A percentile compares a stretch with the other conserved stretches of the same genome.
Conservation (phyloP, 1,140 invertebrate species). For the Sitophilus oryzae region DNA sequence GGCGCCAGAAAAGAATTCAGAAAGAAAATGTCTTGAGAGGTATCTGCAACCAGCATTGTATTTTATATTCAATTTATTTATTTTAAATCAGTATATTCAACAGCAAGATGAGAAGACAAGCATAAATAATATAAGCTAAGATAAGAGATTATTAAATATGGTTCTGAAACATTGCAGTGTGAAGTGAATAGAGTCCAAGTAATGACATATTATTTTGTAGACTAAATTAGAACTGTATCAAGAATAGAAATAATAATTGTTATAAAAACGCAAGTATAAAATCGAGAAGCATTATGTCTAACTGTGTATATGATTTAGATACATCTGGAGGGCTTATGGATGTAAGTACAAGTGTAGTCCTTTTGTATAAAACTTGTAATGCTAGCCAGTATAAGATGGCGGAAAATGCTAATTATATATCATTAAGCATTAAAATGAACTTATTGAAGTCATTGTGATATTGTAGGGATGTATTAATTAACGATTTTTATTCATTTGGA, state of each 20-base stretch:
- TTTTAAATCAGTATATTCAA: background rate
- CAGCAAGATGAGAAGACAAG: too few relatives aligned
- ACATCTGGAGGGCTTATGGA: constrained; percentile 62
- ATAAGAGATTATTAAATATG: too few relatives aligned
- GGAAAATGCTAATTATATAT: constrained; percentile 25
- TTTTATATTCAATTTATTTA: background rate
- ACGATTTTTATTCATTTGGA: too few relatives aligned
- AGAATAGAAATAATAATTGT: too few relatives aligned
- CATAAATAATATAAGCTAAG: too few relatives aligned
- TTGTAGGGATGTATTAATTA: too few relatives aligned
- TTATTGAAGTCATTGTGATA: background rate
- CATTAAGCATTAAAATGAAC: background rate
- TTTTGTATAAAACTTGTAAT: constrained; percentile 16
- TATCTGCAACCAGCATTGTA: background rate
- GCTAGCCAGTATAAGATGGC: constrained; percentile 29
- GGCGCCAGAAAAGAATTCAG: constrained; percentile 11
- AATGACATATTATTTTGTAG: too few relatives aligned
- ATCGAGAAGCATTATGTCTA: constrained; percentile 45
- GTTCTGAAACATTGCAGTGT: too few relatives aligned
- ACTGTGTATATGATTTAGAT: constrained; percentile 55
- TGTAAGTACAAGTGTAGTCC: constrained; percentile 46
- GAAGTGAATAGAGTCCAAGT: too few relatives aligned
- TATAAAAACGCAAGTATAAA: too few relatives aligned
- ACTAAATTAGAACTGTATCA: too few relatives aligned
- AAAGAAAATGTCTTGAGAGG: constrained; percentile 3